Evolutionary conservation across 1,140 invertebrate species (phyloP), one percentile per base, ranked within the genome.

Genomic region (Chymomyza costata): DNA sequence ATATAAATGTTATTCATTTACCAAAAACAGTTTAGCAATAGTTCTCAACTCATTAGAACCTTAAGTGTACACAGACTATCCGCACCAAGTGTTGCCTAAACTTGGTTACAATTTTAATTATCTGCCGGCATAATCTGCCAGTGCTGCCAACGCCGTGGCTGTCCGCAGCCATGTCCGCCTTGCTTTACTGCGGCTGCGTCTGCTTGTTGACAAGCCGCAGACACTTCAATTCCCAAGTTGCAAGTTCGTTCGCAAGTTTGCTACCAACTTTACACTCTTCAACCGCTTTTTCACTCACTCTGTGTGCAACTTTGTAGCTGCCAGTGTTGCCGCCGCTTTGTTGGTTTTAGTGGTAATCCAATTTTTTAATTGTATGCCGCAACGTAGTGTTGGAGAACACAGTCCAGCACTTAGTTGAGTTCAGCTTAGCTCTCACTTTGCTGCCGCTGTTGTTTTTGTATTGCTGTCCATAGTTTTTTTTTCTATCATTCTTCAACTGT

Each of bases 51-150:
- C n/a, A n/a, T n/a, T n/a, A n/a, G n/a, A n/a, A n/a, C n/a, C n/a
- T n/a, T n/a, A n/a, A n/a, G n/a, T 25, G 21, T 25, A 8, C 21
- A 19, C 37, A 47, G 21, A 48, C 39, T 55, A n/a, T 17, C 15
- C 18, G 58, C 53, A 49, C 19, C 1, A 8, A 60, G 38, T 60
- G 56, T 57, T 35, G 39, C 52, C 56, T 58, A 53, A 78, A 78
- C 71, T 61, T 78, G 65, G 71, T 78, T 78, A 76, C 71, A 64
- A 71, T 76, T 76, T 76, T 71, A 76, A 76, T 76, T 76, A 76
- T 76, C 71, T 76, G 71, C 55, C 71, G 68, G 71, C 71, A 66
- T 78, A 76, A 76, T 76, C 71, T 78, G 61, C 46, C 52, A 41
- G 38, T 59, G 25, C 25, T 31, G 43, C 49, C 37, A 17, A 10